Conservation (phyloP, 2,113 vertebrate genomes). For the Rhinoptilus africanus region DNA sequence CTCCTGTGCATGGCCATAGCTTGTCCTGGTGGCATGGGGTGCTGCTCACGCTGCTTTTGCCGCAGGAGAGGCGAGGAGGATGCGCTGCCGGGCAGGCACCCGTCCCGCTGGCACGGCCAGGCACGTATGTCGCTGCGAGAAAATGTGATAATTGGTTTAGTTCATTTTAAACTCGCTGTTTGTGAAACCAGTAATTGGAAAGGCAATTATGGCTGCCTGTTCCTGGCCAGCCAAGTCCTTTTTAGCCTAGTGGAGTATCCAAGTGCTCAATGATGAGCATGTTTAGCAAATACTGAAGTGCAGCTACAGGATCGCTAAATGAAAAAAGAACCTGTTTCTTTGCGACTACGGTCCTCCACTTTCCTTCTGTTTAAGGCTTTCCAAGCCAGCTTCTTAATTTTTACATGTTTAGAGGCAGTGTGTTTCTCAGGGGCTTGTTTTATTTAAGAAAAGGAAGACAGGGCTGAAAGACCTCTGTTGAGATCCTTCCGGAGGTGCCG, state of each 20-base stretch:
- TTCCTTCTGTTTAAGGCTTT: background rate
- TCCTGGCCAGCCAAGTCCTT: background rate
- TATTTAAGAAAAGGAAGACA: background rate
- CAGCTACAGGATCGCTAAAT: background rate
- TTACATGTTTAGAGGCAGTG: background rate
- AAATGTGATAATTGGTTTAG: background rate
- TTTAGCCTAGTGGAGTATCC: background rate
- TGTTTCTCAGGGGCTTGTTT: background rate
- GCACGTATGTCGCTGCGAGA: background rate
- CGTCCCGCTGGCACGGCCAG: background rate
- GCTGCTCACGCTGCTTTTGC: background rate
- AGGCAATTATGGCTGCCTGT: background rate
- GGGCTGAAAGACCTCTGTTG: background rate
- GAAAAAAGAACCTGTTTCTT: background rate
- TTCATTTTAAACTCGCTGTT: background rate
- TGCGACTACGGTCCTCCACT: background rate
- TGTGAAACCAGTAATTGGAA: background rate
- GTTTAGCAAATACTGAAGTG: background rate
- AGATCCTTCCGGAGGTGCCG: background rate
- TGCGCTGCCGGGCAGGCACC: background rate
- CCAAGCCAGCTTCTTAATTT: background rate
- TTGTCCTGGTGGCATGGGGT: fast-evolving
- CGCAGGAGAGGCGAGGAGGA: background rate
- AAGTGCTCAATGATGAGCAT: background rate
- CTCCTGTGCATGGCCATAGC: background rate